Conservation (phyloP, 2,888 invertebrate genomes). For the Caenorhabditis virilis region DNA sequence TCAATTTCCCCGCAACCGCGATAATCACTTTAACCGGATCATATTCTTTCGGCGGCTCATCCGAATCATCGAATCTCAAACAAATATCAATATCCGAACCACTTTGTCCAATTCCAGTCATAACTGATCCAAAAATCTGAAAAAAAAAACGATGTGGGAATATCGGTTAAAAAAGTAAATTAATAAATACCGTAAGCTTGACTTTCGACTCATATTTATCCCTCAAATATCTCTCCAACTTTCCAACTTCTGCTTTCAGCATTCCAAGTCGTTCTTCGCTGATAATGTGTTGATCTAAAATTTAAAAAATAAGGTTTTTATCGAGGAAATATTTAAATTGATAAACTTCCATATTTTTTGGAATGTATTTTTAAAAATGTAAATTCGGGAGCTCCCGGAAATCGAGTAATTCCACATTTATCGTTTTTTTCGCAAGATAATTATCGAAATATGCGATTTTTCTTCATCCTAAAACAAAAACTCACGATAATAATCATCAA, state of each 20-base stretch:
- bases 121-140: constrained; percentile 74
- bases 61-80: constrained; percentile 71
- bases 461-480: background rate
- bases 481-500: constrained; percentile 23
- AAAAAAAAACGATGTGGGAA: constrained; percentile 58
- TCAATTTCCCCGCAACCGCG: constrained; percentile 3
- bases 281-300: constrained; percentile 8
- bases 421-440: background rate
- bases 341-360: constrained; percentile 5
- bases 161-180: background rate
- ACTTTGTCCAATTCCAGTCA: constrained; percentile 74
- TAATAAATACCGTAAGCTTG: constrained; percentile 1
- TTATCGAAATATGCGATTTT: background rate
- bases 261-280: constrained; percentile 4
- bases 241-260: constrained; percentile 12
- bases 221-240: constrained; percentile 15
- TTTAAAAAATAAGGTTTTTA: background rate
- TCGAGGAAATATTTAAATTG: too few species aligned
- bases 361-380: background rate
- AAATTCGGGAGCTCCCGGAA: background rate
- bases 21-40: constrained; percentile 17
- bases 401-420: background rate
- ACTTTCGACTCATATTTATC: background rate
- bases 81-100: constrained; percentile 75
- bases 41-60: constrained; percentile 52